phyloP scores from a whole-genome alignment of 2,797 vertebrate species.

The Otus scops region DNA sequence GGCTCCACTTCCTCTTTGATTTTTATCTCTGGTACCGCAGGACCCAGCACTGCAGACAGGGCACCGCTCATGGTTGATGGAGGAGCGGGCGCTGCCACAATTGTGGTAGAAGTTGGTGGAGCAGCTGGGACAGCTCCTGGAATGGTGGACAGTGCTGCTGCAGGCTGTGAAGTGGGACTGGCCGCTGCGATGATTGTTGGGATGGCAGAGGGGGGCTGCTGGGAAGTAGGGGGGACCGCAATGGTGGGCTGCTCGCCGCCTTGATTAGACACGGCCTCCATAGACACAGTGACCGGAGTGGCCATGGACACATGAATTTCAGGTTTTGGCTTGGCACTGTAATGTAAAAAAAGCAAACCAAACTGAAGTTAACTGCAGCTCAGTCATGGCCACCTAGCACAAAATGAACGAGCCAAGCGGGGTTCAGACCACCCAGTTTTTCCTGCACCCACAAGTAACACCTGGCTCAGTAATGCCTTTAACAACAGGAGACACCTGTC shows the following conservation, averaged over 20 bases:
- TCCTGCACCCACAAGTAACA: neutral
- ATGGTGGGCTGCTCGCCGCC: conserved; percentile 85
- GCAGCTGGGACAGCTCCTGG: conserved; percentile 85
- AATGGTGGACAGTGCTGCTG: conserved; percentile 83
- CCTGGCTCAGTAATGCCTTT: neutral
- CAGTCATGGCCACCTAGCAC: neutral
- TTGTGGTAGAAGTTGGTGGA: conserved; percentile 82
- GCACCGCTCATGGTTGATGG: conserved; percentile 82
- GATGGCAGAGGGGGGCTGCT: conserved; percentile 88
- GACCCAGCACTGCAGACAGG: conserved; percentile 77
- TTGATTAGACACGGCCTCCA: conserved; percentile 87
- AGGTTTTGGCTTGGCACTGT: conserved; percentile 92
- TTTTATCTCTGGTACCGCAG: conserved; percentile 84
- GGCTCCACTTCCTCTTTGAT: conserved; percentile 92
- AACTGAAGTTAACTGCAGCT: neutral
- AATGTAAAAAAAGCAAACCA: neutral
- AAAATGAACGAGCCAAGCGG: neutral
- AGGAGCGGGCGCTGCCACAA: conserved; percentile 87
- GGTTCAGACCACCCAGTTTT: neutral
- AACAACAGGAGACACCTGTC: neutral
- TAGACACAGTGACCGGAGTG: conserved; percentile 85
- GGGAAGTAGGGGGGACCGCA: conserved; percentile 78
- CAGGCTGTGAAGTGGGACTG: conserved; percentile 87
- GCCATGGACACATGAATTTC: conserved; percentile 92
- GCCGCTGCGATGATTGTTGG: conserved; percentile 85